These are phyloP conservation scores for Diplodus puntazzo DNA, from an alignment of 2,797 vertebrate genomes.

Conservation along the genomic window DNA sequence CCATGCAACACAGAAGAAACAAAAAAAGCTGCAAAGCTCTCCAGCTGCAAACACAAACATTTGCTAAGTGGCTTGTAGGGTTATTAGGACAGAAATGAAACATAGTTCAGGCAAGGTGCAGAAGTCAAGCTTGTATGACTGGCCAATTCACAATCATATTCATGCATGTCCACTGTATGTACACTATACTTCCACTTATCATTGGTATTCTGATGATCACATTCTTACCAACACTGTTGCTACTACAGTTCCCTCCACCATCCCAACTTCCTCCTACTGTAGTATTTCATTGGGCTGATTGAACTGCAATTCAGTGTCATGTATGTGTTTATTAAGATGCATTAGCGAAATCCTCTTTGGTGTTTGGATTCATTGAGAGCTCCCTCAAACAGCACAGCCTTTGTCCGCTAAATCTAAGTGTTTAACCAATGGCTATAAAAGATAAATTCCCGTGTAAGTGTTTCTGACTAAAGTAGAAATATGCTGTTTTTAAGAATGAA, in stretches of 20 bases:
- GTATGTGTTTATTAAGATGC: not conserved
- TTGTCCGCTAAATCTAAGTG: not conserved
- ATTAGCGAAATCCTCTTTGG: not conserved
- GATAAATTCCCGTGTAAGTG: not conserved
- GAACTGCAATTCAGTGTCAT: not conserved
- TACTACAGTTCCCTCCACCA: not conserved
- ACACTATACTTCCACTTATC: not conserved
- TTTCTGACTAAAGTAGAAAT: not conserved
- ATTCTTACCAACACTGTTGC: too few relatives aligned
- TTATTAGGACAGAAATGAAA: not conserved
- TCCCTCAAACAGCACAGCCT: not conserved
- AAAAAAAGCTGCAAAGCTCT: too few relatives aligned
- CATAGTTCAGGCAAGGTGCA: not conserved
- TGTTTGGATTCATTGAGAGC: not conserved
- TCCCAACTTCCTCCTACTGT: not conserved
- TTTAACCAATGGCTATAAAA: not conserved
- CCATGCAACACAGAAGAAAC: not conserved
- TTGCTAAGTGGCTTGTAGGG: not conserved
- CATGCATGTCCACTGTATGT: too few relatives aligned
- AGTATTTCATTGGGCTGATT: not conserved
- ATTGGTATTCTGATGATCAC: not conserved
- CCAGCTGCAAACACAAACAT: not conserved
- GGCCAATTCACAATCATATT: not conserved
- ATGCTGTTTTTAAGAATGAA: not conserved
- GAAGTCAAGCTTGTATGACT: not conserved